phyloP scores from a whole-genome alignment of 2,113 vertebrate species.

The Muscicapa adusta region DNA sequence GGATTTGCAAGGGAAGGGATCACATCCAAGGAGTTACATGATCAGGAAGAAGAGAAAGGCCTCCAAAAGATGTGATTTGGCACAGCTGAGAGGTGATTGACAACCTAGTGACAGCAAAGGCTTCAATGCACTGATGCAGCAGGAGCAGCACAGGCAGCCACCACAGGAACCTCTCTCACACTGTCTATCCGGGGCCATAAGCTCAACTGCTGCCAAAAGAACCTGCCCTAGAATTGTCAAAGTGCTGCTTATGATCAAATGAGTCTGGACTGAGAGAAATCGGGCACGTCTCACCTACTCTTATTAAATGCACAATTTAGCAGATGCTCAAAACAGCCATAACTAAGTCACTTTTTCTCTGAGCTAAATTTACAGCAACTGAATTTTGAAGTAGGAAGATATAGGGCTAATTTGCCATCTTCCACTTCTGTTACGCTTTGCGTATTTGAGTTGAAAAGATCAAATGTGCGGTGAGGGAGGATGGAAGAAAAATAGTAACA shows the following conservation, averaged over 20 bases:
- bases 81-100: neutral
- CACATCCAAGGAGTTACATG: neutral
- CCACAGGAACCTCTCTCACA: neutral
- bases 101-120: neutral
- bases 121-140: neutral
- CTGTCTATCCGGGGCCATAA: neutral
- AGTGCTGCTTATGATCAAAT: neutral
- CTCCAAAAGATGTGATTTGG: neutral
- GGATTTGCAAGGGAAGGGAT: neutral
- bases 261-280: neutral
- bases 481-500: neutral
- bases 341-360: neutral
- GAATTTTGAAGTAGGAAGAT: neutral
- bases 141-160: neutral
- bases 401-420: neutral
- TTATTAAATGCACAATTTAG: neutral
- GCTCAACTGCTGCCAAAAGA: neutral
- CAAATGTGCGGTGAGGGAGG: neutral
- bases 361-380: neutral
- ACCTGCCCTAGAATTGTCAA: neutral
- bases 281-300: neutral
- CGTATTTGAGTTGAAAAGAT: neutral
- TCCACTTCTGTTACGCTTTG: neutral
- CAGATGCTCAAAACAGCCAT: neutral
- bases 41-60: neutral